Base-by-base conservation (phyloP, 2,888 invertebrate species). In the Bugulina stolonifera region DNA sequence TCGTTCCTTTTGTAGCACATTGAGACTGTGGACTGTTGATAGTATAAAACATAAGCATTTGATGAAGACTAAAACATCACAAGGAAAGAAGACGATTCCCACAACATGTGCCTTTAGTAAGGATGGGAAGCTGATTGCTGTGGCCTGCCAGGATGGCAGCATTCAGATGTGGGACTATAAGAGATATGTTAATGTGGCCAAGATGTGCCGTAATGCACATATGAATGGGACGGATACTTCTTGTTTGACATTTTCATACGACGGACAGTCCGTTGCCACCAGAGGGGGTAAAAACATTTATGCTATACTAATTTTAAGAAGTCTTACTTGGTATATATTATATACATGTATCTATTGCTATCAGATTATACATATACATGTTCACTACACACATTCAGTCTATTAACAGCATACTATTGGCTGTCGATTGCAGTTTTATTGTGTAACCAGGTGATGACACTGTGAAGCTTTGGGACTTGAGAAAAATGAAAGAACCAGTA, bases 141-240 rank as follows among this genome's bases (percentile, higher is more conserved):
- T 93, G 73, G 98, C 92, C 0, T 97, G 98, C 81, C 89, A 89
- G 64, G 99, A 99, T 84, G 99, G 99, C 0, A 94, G 93, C 0
- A 89, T 97, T 72, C 98, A 98, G 84, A 90, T 97, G 86, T 99
- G 99, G 98, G 98, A 99, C 81, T 91, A 93, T 71, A 88, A 95
- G 35, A 93, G 91, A 81, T 94, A 87, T 86, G 86, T 97, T 0
- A 94, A 94, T 79, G 93, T 94, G 0, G 88, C 91, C 0, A 87
- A 90, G 74, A 86, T 92, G 23, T 86, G 81, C 73, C 77, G 81
- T 74, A 77, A 74, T 54, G 83, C 93, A 0, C 97, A 98, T 84
- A 87, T 88, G 72, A 89, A 88, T 76, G 91, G 91, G 1, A 86
- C 88, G 0, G 95, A 94, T 81, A 92, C 93, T 32, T 91, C 93